Evolutionary conservation across 2,888 invertebrate species (phyloP), one percentile per base, ranked within the genome.

Genomic region (Vanessa cardui): DNA sequence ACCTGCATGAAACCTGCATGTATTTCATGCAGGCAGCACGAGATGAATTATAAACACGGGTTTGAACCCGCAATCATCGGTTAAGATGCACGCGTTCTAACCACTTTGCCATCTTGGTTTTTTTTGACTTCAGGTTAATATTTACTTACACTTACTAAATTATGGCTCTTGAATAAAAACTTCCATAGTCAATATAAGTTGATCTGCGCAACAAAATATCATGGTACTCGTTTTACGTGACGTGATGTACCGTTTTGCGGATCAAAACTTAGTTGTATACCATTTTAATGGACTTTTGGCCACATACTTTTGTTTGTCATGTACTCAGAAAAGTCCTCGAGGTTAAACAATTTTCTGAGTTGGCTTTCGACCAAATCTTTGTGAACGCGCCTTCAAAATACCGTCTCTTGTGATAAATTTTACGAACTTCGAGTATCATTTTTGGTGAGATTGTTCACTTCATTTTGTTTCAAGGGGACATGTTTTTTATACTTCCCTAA

Each of bases 361-460:
- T 65, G 65, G 65, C 59, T 46, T 46, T 26, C n/a, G 52, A 52
- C 52, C 65, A 60, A 65, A 60, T 46, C 60, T 66, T 66, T 45
- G 21, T 64, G 45, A 59, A 39, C 20, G 45, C n/a, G 33, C 21
- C 16, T 60, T 39, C 46, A 33, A 54, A 33, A 8, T n/a, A 16
- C 46, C 44, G 31, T n/a, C 18, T 18, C 50, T 18, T 33, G 33
- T 39, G 9, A 33, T 39, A 56, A 39, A 39, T 33, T 26, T 18
- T 39, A 31, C 33, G 20, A 18, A 56, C 9, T 18, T 39, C 21
- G 26, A 52, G 20, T 47, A 47, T 47, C 7, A 18, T 47, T 47
- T 47, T 39, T 39, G 39, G 4, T 12, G 12, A 12, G 39, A 39
- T 39, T 39, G 12, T 49, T 49, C 20, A 18, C 49, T 49, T 18